A percentile compares a stretch with the other conserved stretches of the same genome.
phyloP scores from a whole-genome alignment of 2,113 vertebrate genomes.

The Trogon surrucura region DNA sequence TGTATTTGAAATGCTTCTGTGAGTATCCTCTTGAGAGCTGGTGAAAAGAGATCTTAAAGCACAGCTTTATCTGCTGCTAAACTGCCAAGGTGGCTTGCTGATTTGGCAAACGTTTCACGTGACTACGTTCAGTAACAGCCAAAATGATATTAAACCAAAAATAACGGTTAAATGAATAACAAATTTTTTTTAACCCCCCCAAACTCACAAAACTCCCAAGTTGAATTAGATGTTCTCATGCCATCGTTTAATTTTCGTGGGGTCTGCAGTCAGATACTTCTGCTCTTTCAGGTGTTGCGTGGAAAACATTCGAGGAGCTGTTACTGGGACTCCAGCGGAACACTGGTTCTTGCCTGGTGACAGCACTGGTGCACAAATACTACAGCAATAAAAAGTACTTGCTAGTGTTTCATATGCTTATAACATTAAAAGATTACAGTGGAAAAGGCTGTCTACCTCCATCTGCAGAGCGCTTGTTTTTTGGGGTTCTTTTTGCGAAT shows the following conservation, averaged over 20 bases:
- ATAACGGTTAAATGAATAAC: background rate
- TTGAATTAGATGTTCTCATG: background rate
- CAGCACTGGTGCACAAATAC: background rate
- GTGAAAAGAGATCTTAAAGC: background rate
- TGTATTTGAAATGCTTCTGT: rapidly evolving
- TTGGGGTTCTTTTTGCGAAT: background rate
- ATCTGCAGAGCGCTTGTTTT: background rate
- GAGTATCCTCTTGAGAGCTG: background rate
- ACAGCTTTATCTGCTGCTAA: background rate
- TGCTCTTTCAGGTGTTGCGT: background rate
- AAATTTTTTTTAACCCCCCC: background rate
- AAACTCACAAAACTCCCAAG: too few relatives aligned
- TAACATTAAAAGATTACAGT: background rate
- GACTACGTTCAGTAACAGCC: background rate
- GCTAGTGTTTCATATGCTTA: background rate
- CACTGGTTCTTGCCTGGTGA: background rate
- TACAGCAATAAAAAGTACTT: background rate
- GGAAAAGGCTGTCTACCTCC: background rate
- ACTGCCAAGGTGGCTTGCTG: background rate
- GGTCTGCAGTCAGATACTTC: background rate
- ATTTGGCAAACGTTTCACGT: background rate
- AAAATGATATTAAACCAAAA: background rate
- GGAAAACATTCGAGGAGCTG: background rate
- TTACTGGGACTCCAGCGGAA: rapidly evolving
- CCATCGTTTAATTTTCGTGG: background rate